Conservation (phyloP, 2,113 vertebrate genomes). For the Brachirus orientalis region DNA sequence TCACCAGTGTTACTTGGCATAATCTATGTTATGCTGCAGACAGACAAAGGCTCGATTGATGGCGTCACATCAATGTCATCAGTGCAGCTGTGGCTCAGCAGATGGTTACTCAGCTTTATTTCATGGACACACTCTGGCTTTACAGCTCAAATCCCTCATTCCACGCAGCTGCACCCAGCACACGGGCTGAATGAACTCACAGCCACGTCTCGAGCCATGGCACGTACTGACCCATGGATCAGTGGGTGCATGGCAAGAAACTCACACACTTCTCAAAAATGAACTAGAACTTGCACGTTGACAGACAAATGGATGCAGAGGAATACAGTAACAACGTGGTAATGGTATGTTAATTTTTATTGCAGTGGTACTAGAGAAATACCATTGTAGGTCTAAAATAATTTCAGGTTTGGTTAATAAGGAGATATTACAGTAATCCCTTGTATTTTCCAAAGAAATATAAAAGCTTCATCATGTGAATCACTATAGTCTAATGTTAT, state of each 20-base stretch:
- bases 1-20: neutral
- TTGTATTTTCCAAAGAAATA: too few species aligned
- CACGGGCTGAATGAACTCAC: slow-evolving; percentile 5
- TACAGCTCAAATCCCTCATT: slow-evolving; percentile 38
- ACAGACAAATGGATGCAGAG: neutral
- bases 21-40: slow-evolving; percentile 2
- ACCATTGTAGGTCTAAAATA: too few species aligned
- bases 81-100: slow-evolving; percentile 47
- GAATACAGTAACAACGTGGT: neutral
- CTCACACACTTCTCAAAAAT: slow-evolving; percentile 3
- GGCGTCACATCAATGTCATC: slow-evolving; percentile 33
- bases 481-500: too few species aligned
- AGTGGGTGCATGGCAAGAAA: too few species aligned
- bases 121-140: slow-evolving; percentile 22
- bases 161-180: slow-evolving; percentile 1
- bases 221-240: too few species aligned
- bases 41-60: slow-evolving; percentile 5
- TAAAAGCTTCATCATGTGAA: too few species aligned
- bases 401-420: too few species aligned
- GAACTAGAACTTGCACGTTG: neutral
- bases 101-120: slow-evolving; percentile 56
- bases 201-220: neutral
- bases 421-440: too few species aligned
- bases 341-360: too few species aligned
- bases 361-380: too few species aligned